A percentile compares a stretch with the other conserved stretches of the same genome.
These are phyloP conservation scores for Jacana jacana DNA, from an alignment of 2,113 vertebrate genomes.

Conservation along the genomic window DNA sequence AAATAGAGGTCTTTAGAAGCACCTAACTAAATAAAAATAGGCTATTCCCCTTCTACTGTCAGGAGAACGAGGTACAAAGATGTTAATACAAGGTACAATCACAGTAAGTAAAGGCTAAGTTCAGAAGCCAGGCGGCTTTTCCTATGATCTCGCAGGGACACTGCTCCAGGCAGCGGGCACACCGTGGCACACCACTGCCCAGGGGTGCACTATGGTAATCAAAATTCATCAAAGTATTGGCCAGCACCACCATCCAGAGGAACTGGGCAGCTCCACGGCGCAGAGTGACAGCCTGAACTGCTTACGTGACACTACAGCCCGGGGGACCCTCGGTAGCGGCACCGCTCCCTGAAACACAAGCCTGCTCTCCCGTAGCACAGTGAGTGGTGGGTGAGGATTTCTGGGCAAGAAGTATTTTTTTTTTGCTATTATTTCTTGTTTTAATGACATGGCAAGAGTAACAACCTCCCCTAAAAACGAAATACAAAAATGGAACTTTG, in stretches of 20 bases:
- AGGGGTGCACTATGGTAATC: not conserved
- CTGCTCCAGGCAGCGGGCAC: not conserved
- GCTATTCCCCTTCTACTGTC: not conserved
- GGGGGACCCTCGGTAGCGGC: not conserved
- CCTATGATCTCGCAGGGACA: constrained; percentile 12
- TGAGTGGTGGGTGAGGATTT: not conserved
- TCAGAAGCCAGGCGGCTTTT: constrained; percentile 28
- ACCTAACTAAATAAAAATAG: constrained; percentile 30
- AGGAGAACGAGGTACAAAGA: constrained; percentile 37
- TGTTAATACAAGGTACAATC: constrained; percentile 30
- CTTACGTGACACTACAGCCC: not conserved
- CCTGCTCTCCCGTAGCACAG: not conserved
- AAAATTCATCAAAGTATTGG: not conserved
- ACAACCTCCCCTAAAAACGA: not conserved
- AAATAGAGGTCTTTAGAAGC: constrained; percentile 47
- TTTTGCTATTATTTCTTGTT: not conserved
- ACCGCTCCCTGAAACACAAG: not conserved
- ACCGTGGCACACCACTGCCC: not conserved
- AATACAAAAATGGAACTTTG: not conserved
- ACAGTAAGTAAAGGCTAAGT: constrained; percentile 47
- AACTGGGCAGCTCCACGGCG: not conserved
- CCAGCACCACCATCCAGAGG: constrained; percentile 24
- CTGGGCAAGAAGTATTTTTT: not conserved
- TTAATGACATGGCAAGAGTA: not conserved
- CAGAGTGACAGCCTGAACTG: not conserved